These are phyloP conservation scores for Poeciliopsis occidentalis DNA, from an alignment of 2,113 vertebrate genomes.

Conservation along the genomic window DNA sequence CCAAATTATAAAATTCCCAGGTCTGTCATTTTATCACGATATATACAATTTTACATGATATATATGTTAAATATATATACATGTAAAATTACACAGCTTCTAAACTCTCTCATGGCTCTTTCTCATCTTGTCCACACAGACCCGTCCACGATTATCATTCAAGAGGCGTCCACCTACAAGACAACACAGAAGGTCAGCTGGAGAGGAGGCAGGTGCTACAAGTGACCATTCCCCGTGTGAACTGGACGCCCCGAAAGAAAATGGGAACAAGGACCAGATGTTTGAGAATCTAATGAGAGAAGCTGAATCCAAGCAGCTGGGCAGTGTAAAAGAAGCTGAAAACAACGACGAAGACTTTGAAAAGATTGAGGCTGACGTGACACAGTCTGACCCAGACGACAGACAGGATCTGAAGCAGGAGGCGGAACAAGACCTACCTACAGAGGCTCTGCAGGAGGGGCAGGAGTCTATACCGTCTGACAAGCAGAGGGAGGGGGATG, in stretches of 20 bases:
- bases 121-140: constrained; percentile 53
- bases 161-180: constrained; percentile 80
- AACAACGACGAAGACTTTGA: constrained; percentile 48
- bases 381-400: constrained; percentile 16
- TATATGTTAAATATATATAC: too few relatives aligned
- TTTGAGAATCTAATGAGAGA: constrained; percentile 40
- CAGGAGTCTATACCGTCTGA: constrained; percentile 11
- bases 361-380: constrained; percentile 22
- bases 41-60: too few relatives aligned
- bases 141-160: constrained; percentile 77
- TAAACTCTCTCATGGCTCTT: not conserved
- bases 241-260: constrained; percentile 46
- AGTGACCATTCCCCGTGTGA: constrained; percentile 36
- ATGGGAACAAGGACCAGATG: constrained; percentile 55
- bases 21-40: not conserved
- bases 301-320: not conserved
- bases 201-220: constrained; percentile 55
- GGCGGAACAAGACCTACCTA: constrained; percentile 8
- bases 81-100: not conserved
- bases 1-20: not conserved
- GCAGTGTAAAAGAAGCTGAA: constrained; percentile 28
- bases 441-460: constrained; percentile 26
- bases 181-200: constrained; percentile 77
- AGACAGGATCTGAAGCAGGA: constrained; percentile 14
- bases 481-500: not conserved